Evolutionary conservation across 2,888 invertebrate genomes (phyloP), one percentile per base, ranked within the genome.

Genomic region (Hipparchia semele): DNA sequence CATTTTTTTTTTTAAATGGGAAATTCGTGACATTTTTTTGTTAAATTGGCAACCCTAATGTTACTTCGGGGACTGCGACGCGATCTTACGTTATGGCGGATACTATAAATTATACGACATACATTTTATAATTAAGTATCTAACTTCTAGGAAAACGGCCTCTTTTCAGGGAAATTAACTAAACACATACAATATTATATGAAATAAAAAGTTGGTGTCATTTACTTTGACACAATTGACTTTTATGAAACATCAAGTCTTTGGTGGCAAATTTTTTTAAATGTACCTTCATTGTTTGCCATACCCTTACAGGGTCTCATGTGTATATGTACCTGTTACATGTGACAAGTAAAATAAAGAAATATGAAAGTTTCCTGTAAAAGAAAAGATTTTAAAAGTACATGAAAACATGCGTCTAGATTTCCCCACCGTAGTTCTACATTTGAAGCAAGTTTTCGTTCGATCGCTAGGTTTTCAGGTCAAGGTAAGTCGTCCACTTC

Each of bases 401-500:
- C 23, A 23, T 23, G 23, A 23, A 23, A 23, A 23, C 23, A 53
- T 53, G 65, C 65, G 53, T 65, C 65, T 33, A 23, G 64, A 51
- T 51, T 65, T 51, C 33, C 13, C 6, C 23, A 33, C 64, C 64
- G 64, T 23, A 65, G 10, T 65, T 65, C 51, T 65, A 59, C 68
- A 60, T 51, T 51, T 51, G 49, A 49, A 68, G 60, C 68, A 68
- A 59, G 68, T 68, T 68, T 59, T 51, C 33, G 65, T 65, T 68
- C 59, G 68, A 68, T 68, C 68, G 68, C 6, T n/a, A 68, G 49
- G 59, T 68, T 49, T 68, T 59, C 68, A 45, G 68, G 68, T 59
- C 68, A 68, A 68, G 68, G 68, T 60, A 10, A 68, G 23, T 12
- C 13, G 56, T 13, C 45, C 46, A 39, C 45, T 59, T 23, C 68